Percentiles rank a stretch among this genome's conserved stretches.
phyloP scores from a whole-genome alignment of 2,888 invertebrate species.

The Yponomeuta sedellus region DNA sequence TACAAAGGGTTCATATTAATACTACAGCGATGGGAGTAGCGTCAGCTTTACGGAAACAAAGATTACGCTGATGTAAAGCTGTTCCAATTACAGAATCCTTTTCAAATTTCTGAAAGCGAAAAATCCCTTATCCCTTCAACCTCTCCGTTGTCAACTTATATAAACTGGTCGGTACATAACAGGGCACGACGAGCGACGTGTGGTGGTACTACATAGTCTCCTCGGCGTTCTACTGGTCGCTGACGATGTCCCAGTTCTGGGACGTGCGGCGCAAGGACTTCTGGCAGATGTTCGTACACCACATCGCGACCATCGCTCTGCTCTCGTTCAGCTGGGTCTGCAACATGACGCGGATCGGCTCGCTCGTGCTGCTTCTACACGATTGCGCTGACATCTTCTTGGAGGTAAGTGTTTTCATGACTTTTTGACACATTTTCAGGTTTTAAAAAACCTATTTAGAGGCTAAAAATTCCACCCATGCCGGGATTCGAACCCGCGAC shows the following conservation, averaged over 20 bases:
- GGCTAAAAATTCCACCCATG: too few species aligned
- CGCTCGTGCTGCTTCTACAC: conserved; percentile 90
- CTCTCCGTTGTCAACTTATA: too few species aligned
- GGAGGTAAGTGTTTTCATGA: conserved; percentile 75
- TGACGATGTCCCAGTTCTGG: conserved; percentile 94
- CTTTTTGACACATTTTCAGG: conserved; percentile 12
- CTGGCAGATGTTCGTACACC: conserved; percentile 99
- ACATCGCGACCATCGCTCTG: conserved; percentile 93
- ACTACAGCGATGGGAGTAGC: too few species aligned
- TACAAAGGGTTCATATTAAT: too few species aligned
- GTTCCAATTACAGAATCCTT: too few species aligned
- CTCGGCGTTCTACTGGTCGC: conserved; percentile 95
- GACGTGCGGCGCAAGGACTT: conserved; percentile 96
- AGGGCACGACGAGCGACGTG: conserved; percentile 87
- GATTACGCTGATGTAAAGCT: too few species aligned
- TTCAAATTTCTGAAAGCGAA: too few species aligned
- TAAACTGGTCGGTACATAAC: conserved; percentile 34
- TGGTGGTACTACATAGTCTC: conserved; percentile 99
- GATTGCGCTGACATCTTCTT: conserved; percentile 94
- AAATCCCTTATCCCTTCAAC: too few species aligned
- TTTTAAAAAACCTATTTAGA: too few species aligned
- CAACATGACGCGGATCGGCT: conserved; percentile 94
- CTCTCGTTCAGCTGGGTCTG: conserved; percentile 96
- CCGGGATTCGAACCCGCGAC: too few species aligned
- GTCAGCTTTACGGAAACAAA: too few species aligned